Conservation (phyloP, 2,888 invertebrate genomes). For the Leistus spinibarbis region DNA sequence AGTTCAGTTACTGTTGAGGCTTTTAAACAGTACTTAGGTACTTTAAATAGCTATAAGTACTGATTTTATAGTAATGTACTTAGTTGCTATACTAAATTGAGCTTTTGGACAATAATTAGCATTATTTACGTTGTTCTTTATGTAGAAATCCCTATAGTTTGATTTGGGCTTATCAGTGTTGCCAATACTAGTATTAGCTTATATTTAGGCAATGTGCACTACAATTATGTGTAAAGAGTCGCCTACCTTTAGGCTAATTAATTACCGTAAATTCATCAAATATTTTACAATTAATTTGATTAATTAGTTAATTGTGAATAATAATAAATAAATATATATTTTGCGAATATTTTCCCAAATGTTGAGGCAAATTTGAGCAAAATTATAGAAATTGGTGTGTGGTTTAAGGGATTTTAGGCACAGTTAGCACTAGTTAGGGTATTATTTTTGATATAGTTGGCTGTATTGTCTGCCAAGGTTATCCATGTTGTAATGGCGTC, state of each 20-base stretch:
- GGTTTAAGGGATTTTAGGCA: too few relatives aligned
- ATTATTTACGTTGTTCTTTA: background rate
- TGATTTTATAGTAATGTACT: background rate
- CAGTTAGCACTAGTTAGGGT: too few relatives aligned
- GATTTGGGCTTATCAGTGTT: conserved; percentile 1
- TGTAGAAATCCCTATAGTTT: background rate
- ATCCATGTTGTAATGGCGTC: background rate
- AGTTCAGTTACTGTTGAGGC: too few relatives aligned
- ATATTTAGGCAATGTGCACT: background rate
- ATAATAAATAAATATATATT: too few relatives aligned
- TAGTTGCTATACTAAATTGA: background rate
- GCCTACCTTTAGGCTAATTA: too few relatives aligned
- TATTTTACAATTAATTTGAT: too few relatives aligned
- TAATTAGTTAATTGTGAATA: too few relatives aligned
- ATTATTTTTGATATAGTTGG: background rate
- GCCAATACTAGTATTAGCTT: conserved; percentile 5
- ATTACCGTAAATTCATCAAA: too few relatives aligned
- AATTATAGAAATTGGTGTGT: too few relatives aligned
- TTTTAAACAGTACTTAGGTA: too few relatives aligned
- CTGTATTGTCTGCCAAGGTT: background rate
- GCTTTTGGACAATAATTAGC: background rate
- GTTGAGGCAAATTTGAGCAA: too few relatives aligned
- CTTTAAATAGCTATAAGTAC: background rate
- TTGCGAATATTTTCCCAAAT: too few relatives aligned
- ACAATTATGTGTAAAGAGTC: background rate